Base-by-base conservation (phyloP, 2,888 invertebrate genomes). In the Dolichopus griseipennis region DNA sequence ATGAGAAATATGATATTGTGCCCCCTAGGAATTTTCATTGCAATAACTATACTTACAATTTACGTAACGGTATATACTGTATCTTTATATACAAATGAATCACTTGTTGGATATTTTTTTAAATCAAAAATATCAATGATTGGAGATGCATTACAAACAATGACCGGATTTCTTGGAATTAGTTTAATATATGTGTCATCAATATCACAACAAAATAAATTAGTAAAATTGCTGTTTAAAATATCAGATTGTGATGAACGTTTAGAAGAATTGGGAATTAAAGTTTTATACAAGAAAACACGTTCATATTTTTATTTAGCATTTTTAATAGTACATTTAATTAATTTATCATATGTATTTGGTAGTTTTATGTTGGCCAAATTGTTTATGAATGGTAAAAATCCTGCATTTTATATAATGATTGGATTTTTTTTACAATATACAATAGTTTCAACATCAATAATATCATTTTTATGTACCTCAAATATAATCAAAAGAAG, bases 341-440 rank as follows among this genome's bases (percentile, higher is more conserved):
- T 79, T 15, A 73, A 78, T 71, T 74, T 76, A 20, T 71, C 74
- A 1, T 80, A 79, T 69, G 76, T 80, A 65, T 72, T 75, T 61
- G 79, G 81, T 8, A 78, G 79, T 7, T 78, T 76, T 70, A 75
- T 74, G 61, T 72, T 80, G 34, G 72, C 81, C 18, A 74, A 73
- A 65, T 76, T 76, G 0, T 72, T 78, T 65, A 52, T 52, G 52
- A 52, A 52, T 52, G 73, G 75, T 64, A 75, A 79, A 0, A 75
- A 73, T 8, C 78, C 79, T 4, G 76, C 78, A 20, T 74, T 78
- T 66, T 75, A 76, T 61, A 75, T 81, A 52, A 78, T 78, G 70
- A 75, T 79, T 65, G 77, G 78, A 2, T 80, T 80, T 68, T 75
- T 80, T 62, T 70, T 78, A 71, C 80, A 81, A 64, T 77, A 79